phyloP scores from a whole-genome alignment of 92 coral and sea anemone genomes.

The Porites lobata region DNA sequence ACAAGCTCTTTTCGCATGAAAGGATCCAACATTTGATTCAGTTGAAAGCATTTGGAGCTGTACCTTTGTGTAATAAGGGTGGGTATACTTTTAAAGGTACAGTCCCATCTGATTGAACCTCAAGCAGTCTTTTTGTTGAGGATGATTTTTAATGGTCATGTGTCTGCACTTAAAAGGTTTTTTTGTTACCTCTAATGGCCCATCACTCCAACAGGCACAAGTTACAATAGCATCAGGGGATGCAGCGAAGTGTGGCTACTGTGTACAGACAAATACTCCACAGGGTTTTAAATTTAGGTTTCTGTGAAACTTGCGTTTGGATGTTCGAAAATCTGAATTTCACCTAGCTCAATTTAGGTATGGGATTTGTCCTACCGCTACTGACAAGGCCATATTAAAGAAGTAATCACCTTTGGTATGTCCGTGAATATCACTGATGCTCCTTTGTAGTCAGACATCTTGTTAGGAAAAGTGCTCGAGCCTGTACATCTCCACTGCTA shows the following conservation, averaged over 20 bases:
- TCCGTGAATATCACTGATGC: not conserved
- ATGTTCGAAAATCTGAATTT: slow-evolving; percentile 13
- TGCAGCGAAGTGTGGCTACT: slow-evolving; percentile 47
- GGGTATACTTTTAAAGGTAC: slow-evolving; percentile 31
- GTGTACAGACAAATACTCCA: slow-evolving; percentile 34
- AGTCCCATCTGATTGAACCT: slow-evolving; percentile 6
- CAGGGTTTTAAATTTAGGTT: slow-evolving; percentile 5
- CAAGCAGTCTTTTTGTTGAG: slow-evolving; percentile 16
- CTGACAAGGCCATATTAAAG: not conserved
- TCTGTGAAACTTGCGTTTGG: not conserved
- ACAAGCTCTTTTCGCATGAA: slow-evolving; percentile 35
- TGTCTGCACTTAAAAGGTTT: slow-evolving; percentile 50
- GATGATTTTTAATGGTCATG: slow-evolving; percentile 3
- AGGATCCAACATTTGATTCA: slow-evolving; percentile 28
- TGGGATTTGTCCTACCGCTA: no score
- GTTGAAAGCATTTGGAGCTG: slow-evolving; percentile 37
- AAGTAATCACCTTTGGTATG: not conserved
- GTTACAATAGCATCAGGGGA: slow-evolving; percentile 53
- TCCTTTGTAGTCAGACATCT: not conserved
- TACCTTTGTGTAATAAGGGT: slow-evolving; percentile 28
- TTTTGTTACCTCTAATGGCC: slow-evolving; percentile 43
- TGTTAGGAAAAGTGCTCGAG: not conserved
- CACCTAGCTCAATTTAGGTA: slow-evolving; percentile 11
- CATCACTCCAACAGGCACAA: slow-evolving; percentile 33
- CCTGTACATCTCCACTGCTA: not conserved